Conservation (phyloP, 2,113 vertebrate species). For the Thamnophis sirtalis region DNA sequence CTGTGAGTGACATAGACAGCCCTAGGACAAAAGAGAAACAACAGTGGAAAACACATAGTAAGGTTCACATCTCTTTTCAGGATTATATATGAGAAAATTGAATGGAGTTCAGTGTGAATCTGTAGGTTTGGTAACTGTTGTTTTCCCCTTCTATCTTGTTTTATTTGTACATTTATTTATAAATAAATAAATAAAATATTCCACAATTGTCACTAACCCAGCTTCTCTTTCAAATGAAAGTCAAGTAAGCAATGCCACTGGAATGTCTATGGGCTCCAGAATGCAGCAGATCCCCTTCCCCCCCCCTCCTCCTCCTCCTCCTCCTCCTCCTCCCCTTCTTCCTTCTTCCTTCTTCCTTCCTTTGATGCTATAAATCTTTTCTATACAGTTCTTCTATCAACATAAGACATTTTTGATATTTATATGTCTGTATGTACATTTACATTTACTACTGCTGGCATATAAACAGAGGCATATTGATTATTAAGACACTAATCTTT, state of each 20-base stretch:
- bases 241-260: neutral
- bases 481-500: neutral
- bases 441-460: neutral
- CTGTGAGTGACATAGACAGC: neutral
- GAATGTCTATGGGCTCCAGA: neutral
- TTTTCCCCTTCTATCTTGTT: neutral
- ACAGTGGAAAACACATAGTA: neutral
- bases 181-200: neutral
- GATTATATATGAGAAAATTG: neutral
- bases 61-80: neutral
- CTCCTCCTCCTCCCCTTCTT: too few species aligned
- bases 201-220: neutral
- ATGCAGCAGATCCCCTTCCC: neutral
- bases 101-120: neutral
- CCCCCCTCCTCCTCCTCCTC: too few species aligned
- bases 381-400: neutral
- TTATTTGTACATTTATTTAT: neutral
- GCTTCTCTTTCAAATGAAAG: neutral
- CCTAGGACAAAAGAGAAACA: neutral
- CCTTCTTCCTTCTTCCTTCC: neutral
- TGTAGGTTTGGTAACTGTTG: neutral
- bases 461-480: neutral
- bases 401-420: neutral
- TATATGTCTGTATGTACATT: neutral
- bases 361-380: neutral